A percentile compares a stretch with the other conserved stretches of the same genome.
phyloP scores from a whole-genome alignment of 2,113 vertebrate species.

The Nesogale talazaci region DNA sequence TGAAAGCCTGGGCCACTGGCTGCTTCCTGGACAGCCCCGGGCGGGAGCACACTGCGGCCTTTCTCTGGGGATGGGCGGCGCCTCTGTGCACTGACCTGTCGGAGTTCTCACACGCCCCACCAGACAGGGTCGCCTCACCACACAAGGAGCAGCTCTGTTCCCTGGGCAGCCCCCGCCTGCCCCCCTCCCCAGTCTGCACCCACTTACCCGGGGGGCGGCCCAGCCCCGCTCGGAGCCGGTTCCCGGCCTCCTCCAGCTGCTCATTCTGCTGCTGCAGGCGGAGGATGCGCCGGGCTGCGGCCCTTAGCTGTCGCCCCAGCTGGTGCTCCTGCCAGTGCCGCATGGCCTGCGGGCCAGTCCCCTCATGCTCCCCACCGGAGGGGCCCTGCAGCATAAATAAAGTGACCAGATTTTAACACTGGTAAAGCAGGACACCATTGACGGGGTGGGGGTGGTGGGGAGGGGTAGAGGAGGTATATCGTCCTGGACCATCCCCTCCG shows the following conservation, averaged over 20 bases:
- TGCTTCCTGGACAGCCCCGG: background rate
- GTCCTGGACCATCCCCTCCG: no score
- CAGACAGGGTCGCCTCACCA: background rate
- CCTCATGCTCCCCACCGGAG: constrained; percentile 59
- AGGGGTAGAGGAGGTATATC: no score
- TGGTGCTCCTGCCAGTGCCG: background rate
- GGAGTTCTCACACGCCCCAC: background rate
- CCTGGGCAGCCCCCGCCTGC: background rate
- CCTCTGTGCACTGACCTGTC: background rate
- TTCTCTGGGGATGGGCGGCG: background rate
- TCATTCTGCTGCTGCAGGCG: constrained; percentile 89
- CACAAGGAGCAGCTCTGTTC: background rate
- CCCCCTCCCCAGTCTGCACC: background rate
- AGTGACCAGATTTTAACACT: no score
- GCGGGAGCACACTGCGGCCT: background rate
- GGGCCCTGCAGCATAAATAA: constrained; percentile 78
- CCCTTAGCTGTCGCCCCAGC: constrained; percentile 87
- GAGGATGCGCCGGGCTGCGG: constrained; percentile 87
- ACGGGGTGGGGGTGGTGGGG: no score
- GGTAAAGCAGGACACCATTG: no score
- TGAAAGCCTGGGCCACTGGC: no score
- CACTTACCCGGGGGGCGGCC: background rate
- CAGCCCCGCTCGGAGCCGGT: constrained; percentile 89
- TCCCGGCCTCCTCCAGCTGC: constrained; percentile 93
- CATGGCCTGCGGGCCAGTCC: constrained; percentile 61